Evolutionary conservation across 2,888 invertebrate species (phyloP).

Genomic region (Eueremaeus valkanovi): DNA sequence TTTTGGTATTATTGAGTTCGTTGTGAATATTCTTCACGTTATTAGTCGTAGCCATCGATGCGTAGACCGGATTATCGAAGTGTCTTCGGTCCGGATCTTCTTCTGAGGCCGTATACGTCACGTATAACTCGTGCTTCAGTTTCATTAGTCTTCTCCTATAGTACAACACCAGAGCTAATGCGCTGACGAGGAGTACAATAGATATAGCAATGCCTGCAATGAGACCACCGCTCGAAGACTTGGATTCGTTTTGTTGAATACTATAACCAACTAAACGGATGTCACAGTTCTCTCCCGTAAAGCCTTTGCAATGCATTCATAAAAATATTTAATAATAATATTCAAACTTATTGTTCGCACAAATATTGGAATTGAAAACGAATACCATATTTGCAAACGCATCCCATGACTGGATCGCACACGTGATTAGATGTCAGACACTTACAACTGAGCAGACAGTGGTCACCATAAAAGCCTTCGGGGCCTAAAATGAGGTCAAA

Average conservation of each 20-base stretch:
- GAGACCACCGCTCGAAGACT: conserved; percentile 55
- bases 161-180: conserved; percentile 66
- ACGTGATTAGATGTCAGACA: conserved; percentile 45
- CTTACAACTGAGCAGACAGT: conserved; percentile 48
- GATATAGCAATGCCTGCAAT: conserved; percentile 61
- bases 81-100: conserved; percentile 43
- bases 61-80: conserved; percentile 48
- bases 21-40: conserved; percentile 46
- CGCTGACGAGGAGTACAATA: conserved; percentile 62
- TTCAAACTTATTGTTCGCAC: too few species aligned
- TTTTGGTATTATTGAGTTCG: conserved; percentile 44
- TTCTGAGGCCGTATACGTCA: conserved; percentile 61
- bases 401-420: conserved; percentile 46
- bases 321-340: too few species aligned
- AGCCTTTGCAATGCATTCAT: too few species aligned
- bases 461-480: conserved; percentile 50
- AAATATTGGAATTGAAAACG: too few species aligned
- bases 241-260: conserved; percentile 40
- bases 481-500: conserved; percentile 43
- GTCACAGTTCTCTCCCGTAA: conserved; percentile 46
- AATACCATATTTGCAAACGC: conserved; percentile 46
- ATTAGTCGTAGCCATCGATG: conserved; percentile 43
- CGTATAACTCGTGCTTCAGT: conserved; percentile 81
- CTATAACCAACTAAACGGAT: conserved; percentile 41
- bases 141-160: conserved; percentile 73